Evolutionary conservation across 2,888 invertebrate genomes (phyloP).

Genomic region (Andrena fulva): DNA sequence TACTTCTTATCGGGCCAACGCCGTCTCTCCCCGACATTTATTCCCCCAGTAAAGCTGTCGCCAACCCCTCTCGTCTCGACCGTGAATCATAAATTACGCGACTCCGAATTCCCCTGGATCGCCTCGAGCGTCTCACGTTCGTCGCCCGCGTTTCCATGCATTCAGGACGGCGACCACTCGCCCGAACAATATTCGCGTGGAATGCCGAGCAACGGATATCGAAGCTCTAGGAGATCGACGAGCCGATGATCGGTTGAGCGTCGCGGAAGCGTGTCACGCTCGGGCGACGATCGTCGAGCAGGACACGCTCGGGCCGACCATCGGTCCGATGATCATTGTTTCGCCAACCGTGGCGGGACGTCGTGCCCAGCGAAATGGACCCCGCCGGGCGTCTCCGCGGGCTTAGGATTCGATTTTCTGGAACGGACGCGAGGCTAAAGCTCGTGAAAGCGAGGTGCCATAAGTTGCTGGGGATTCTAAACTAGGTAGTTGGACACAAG

Average conservation of each 20-base stretch:
- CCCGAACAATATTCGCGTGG: slow-evolving; percentile 28
- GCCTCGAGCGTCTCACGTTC: slow-evolving; percentile 12
- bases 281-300: slow-evolving; percentile 43
- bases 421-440: not conserved
- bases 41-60: not conserved
- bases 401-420: not conserved
- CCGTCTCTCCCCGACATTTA: not conserved
- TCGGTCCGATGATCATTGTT: slow-evolving; percentile 62
- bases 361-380: slow-evolving; percentile 20
- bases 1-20: not conserved
- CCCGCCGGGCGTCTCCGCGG: not conserved
- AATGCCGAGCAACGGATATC: slow-evolving; percentile 35
- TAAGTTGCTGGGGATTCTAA: not conserved
- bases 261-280: slow-evolving; percentile 55
- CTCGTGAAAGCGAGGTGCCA: not conserved
- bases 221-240: slow-evolving; percentile 40
- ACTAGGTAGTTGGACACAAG: not conserved
- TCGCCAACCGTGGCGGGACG: slow-evolving; percentile 46
- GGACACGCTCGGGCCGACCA: slow-evolving; percentile 63
- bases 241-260: slow-evolving; percentile 56
- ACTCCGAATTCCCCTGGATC: not conserved
- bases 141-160: slow-evolving; percentile 20
- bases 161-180: slow-evolving; percentile 12
- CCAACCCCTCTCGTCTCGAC: not conserved
- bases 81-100: slow-evolving; percentile 38